A percentile compares a stretch with the other conserved stretches of the same genome.
phyloP scores from a whole-genome alignment of 2,888 invertebrate species.

The Leistus spinibarbis region DNA sequence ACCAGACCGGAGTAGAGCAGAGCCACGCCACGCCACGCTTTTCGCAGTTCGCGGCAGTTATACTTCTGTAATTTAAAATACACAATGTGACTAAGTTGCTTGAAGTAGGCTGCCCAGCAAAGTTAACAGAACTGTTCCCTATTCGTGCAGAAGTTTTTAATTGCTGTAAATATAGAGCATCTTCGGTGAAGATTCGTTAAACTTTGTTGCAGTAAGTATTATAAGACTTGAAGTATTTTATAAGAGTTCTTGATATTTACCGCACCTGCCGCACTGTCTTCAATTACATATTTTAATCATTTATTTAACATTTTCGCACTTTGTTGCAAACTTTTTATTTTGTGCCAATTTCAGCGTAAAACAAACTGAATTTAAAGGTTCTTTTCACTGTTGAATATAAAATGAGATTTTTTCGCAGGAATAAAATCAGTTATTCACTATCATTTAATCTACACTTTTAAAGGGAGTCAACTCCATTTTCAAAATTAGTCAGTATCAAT shows the following conservation, averaged over 20 bases:
- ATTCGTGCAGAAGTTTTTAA: slow-evolving; percentile 23
- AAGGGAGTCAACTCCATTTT: too few relatives aligned
- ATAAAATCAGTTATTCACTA: too few relatives aligned
- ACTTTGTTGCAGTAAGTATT: slow-evolving; percentile 25
- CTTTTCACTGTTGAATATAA: too few relatives aligned
- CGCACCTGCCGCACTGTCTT: slow-evolving; percentile 26
- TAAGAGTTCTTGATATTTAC: slow-evolving; percentile 23
- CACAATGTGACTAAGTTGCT: slow-evolving; percentile 34
- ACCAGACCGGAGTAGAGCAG: not conserved
- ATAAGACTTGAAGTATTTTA: slow-evolving; percentile 33
- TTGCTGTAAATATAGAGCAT: slow-evolving; percentile 33
- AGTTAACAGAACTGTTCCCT: slow-evolving; percentile 13
- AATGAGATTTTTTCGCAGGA: too few relatives aligned
- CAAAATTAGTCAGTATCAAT: too few relatives aligned
- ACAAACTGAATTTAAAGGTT: too few relatives aligned
- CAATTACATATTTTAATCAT: slow-evolving; percentile 36
- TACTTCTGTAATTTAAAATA: slow-evolving; percentile 21
- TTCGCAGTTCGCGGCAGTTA: not conserved
- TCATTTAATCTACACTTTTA: too few relatives aligned
- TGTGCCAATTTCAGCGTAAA: too few relatives aligned
- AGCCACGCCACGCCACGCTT: too few relatives aligned
- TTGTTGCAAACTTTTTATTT: too few relatives aligned
- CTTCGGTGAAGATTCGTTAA: slow-evolving; percentile 24
- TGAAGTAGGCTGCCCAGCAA: slow-evolving; percentile 9
- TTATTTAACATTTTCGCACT: slow-evolving; percentile 17